Evolutionary conservation across 1,140 invertebrate genomes (phyloP).

Genomic region (Meloidogyne exigua): DNA sequence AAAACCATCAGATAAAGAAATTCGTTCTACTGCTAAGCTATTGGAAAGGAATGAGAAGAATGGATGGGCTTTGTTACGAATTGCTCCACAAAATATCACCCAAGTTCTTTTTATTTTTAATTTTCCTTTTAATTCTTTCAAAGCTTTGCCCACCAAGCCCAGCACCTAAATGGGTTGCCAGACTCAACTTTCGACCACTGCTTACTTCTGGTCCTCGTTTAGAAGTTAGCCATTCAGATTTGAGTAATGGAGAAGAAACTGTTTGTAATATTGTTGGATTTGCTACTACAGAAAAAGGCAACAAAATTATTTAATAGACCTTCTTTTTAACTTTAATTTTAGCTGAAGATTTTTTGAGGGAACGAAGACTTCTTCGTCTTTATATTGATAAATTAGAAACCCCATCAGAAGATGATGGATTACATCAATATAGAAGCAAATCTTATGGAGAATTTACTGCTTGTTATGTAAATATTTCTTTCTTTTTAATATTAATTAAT

Average conservation of each 20-base stretch:
- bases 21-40: constrained; percentile 21
- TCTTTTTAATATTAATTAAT: background rate
- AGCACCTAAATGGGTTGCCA: constrained; percentile 12
- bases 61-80: constrained; percentile 27
- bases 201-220: background rate
- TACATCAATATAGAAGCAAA: constrained; percentile 8
- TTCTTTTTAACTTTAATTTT: background rate
- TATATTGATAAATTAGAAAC: background rate
- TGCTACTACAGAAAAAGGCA: constrained; percentile 30
- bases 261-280: constrained; percentile 31
- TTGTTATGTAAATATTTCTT: constrained; percentile 31
- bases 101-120: constrained; percentile 1
- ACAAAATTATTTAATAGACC: background rate
- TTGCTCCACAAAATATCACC: constrained; percentile 21
- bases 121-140: background rate
- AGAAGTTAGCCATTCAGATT: constrained; percentile 1
- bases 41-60: constrained; percentile 8
- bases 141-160: constrained; percentile 23
- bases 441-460: constrained; percentile 24
- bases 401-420: constrained; percentile 12
- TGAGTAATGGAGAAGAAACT: background rate
- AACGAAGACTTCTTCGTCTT: constrained; percentile 20
- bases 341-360: constrained; percentile 23
- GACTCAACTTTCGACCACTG: constrained; percentile 25
- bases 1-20: background rate